Conservation (phyloP, 2,888 invertebrate species). For the Oeneis ivallda region DNA sequence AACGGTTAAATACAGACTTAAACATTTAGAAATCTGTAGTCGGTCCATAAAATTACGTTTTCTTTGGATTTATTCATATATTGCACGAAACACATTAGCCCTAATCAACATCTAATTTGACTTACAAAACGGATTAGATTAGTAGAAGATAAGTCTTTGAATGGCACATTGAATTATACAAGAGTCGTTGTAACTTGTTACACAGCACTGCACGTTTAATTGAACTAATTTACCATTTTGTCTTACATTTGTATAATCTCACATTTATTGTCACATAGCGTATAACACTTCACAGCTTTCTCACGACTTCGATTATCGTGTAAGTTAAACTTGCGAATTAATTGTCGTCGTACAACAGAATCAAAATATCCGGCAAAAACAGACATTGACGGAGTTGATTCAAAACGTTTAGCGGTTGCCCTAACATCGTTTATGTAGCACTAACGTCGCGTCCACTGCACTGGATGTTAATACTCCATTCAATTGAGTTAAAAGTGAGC, state of each 20-base stretch:
- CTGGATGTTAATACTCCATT: slow-evolving; percentile 28
- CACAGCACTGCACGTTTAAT: slow-evolving; percentile 23
- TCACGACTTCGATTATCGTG: slow-evolving; percentile 24
- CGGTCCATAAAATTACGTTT: slow-evolving; percentile 44
- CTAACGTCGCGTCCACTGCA: slow-evolving; percentile 28
- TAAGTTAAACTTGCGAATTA: slow-evolving; percentile 44
- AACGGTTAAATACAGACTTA: slow-evolving; percentile 75
- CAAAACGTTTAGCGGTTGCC: slow-evolving; percentile 70
- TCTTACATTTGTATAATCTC: slow-evolving; percentile 31
- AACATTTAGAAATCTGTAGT: slow-evolving; percentile 61
- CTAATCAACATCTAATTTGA: slow-evolving; percentile 53
- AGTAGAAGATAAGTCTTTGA: slow-evolving; percentile 59
- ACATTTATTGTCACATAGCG: slow-evolving; percentile 32
- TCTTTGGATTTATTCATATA: slow-evolving; percentile 72
- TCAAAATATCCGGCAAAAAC: slow-evolving; percentile 68
- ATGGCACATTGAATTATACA: slow-evolving; percentile 62
- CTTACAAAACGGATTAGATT: slow-evolving; percentile 66
- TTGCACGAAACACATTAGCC: slow-evolving; percentile 59
- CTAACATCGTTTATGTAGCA: slow-evolving; percentile 66
- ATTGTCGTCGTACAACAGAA: slow-evolving; percentile 76
- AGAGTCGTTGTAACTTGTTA: slow-evolving; percentile 33
- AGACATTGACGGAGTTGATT: slow-evolving; percentile 68
- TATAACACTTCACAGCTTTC: slow-evolving; percentile 38
- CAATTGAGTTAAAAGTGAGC: slow-evolving; percentile 27
- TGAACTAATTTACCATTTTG: slow-evolving; percentile 27